phyloP scores from a whole-genome alignment of 2,113 vertebrate genomes.

The Macrotis lagotis region DNA sequence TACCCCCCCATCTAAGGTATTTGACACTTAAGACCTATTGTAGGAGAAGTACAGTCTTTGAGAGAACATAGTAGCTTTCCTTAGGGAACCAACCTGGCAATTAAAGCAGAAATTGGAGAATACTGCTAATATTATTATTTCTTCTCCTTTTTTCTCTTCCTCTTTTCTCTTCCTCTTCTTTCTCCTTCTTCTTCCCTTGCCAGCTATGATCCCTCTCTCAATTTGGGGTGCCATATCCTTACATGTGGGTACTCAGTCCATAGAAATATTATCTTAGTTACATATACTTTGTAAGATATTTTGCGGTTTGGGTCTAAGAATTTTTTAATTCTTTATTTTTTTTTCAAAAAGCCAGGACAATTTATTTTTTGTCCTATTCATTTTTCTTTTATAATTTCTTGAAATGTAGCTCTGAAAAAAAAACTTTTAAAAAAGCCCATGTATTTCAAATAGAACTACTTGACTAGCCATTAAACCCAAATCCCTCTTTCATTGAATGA shows the following conservation, averaged over 20 bases:
- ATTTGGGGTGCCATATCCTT: background rate
- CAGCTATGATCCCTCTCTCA: background rate
- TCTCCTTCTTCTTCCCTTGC: background rate
- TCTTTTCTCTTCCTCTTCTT: background rate
- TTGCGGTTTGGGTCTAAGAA: background rate
- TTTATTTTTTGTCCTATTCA: background rate
- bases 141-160: background rate
- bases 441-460: background rate
- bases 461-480: background rate
- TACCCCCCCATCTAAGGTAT: too few species aligned
- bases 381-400: background rate
- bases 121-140: background rate
- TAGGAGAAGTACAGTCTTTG: background rate
- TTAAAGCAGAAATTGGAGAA: background rate
- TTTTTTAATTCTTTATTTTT: background rate
- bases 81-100: background rate
- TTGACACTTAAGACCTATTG: background rate
- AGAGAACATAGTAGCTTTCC: background rate
- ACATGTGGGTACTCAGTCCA: background rate
- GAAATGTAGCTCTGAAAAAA: background rate
- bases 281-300: background rate
- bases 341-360: background rate
- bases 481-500: background rate
- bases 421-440: background rate
- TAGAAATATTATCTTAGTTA: too few species aligned